Evolutionary conservation across 1,140 invertebrate species (phyloP).

Genomic region (Diorhabda carinulata): DNA sequence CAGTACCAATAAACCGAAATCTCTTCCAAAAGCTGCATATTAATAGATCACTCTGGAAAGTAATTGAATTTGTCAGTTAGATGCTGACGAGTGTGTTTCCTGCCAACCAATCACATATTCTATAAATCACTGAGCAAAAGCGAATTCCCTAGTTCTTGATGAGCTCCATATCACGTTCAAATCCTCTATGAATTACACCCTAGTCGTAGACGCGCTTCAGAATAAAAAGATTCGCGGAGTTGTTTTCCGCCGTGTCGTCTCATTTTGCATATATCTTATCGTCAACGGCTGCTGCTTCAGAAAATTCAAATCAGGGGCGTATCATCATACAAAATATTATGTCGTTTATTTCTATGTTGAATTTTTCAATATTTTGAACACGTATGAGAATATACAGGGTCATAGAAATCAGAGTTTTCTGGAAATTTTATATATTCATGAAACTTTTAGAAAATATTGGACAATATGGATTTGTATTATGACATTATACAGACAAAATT

Average conservation of each 20-base stretch:
- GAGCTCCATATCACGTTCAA: background rate
- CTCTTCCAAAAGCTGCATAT: background rate
- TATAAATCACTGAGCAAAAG: constrained; percentile 1
- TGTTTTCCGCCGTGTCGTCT: background rate
- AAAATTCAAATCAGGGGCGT: background rate
- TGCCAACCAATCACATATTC: background rate
- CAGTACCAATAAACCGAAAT: background rate
- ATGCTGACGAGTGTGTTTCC: background rate
- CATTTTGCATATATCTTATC: background rate
- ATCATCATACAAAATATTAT: too few species aligned
- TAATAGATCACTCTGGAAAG: background rate
- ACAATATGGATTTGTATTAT: too few species aligned
- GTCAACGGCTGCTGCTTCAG: background rate
- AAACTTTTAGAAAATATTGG: too few species aligned
- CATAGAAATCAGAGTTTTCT: too few species aligned
- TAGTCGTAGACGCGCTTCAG: background rate
- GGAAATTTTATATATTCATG: too few species aligned
- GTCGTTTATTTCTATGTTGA: too few species aligned
- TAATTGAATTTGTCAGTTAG: constrained; percentile 3
- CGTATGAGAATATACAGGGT: too few species aligned
- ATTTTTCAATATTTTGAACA: too few species aligned
- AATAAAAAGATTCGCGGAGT: background rate
- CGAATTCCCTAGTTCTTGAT: constrained; percentile 1
- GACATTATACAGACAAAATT: too few species aligned
- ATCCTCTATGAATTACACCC: constrained; percentile 2